Conservation (phyloP, 2,113 vertebrate species). For the Orthonyx spaldingii region DNA sequence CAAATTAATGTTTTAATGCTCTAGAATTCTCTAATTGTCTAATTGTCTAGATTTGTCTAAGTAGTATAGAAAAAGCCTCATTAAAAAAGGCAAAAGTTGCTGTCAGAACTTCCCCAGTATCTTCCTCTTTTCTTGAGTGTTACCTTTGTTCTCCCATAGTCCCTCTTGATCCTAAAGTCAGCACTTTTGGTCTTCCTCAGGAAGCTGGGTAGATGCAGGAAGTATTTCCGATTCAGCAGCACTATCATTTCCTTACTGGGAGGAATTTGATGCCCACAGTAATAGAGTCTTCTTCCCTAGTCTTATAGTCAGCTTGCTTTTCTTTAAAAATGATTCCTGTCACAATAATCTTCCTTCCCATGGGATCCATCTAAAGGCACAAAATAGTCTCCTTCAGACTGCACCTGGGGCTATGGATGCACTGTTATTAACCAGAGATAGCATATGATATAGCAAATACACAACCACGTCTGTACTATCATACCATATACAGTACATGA, state of each 20-base stretch:
- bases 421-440: not conserved
- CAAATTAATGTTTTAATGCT: not conserved
- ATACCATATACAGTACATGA: accelerated
- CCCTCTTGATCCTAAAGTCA: not conserved
- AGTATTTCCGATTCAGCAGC: not conserved
- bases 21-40: not conserved
- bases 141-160: not conserved
- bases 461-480: not conserved
- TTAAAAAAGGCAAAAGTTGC: not conserved
- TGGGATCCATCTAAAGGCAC: not conserved
- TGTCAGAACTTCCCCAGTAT: not conserved
- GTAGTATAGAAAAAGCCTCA: not conserved
- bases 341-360: not conserved
- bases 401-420: not conserved
- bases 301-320: not conserved
- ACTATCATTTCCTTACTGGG: not conserved
- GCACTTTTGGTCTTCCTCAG: not conserved
- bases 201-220: not conserved
- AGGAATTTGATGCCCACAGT: not conserved
- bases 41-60: not conserved
- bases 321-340: not conserved
- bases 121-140: not conserved
- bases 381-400: not conserved
- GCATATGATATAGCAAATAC: not conserved
- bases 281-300: not conserved